phyloP scores from a whole-genome alignment of 2,797 vertebrate genomes.

The Hippopotamyrus pictus region DNA sequence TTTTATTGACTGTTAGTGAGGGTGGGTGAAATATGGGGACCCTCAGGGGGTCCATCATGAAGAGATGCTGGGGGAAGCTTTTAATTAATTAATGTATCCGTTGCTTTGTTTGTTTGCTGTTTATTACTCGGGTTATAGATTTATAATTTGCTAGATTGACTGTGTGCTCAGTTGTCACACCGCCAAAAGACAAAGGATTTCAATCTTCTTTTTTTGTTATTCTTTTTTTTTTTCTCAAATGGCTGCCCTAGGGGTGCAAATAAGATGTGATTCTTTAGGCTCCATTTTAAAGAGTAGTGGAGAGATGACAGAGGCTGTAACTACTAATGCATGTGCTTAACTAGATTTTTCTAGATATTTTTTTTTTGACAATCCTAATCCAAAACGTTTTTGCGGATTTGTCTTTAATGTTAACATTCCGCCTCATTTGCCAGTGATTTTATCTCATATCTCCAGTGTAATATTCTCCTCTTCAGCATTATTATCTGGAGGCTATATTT shows the following conservation, averaged over 20 bases:
- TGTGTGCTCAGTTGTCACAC: not conserved
- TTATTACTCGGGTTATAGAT: conserved; percentile 15
- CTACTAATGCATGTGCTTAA: not conserved
- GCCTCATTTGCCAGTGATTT: not conserved
- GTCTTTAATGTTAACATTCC: not conserved
- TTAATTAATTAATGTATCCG: conserved; percentile 22
- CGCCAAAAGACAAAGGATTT: not conserved
- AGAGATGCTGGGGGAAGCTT: not conserved
- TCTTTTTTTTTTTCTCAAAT: not conserved
- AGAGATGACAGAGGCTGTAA: not conserved
- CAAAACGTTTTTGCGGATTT: not conserved
- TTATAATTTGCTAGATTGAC: conserved; percentile 26
- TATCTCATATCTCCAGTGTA: not conserved
- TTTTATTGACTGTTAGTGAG: conserved; percentile 49
- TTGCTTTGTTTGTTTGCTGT: conserved; percentile 21
- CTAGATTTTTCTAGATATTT: not conserved
- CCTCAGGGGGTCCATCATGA: conserved; percentile 40
- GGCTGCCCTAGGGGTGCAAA: not conserved
- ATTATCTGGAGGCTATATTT: not conserved
- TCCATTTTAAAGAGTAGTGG: not conserved
- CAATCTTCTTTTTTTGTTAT: not conserved
- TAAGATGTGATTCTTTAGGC: not conserved
- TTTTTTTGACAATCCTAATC: not conserved
- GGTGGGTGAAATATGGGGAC: conserved; percentile 53
- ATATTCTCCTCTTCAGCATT: not conserved